Evolutionary conservation across 2,888 invertebrate species (phyloP).

Genomic region (Dysmachus trigonus): DNA sequence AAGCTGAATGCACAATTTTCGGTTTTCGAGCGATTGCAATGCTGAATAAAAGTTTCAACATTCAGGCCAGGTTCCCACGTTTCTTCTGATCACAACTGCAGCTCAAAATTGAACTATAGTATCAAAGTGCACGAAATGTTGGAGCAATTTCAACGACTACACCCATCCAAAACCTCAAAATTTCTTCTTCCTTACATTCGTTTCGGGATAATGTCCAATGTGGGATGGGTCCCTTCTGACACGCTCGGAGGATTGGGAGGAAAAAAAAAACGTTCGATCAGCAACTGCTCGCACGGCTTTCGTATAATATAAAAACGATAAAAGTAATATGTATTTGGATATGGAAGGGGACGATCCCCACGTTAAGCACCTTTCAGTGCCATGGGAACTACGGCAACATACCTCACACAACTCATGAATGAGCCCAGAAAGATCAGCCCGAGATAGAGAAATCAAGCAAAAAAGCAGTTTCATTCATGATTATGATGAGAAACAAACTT

Average conservation of each 20-base stretch:
- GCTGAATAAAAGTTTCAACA: not conserved
- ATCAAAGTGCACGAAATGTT: constrained; percentile 4
- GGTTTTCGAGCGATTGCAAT: not conserved
- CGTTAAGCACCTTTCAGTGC: not conserved
- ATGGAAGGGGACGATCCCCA: constrained; percentile 4
- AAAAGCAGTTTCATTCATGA: constrained; percentile 39
- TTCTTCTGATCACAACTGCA: not conserved
- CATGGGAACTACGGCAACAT: constrained; percentile 7
- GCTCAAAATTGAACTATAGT: not conserved
- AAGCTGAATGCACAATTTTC: not conserved
- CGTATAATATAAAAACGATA: not conserved
- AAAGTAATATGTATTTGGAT: not conserved
- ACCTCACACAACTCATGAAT: constrained; percentile 38
- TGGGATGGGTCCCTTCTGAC: not conserved
- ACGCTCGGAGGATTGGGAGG: not conserved
- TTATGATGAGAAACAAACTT: constrained; percentile 18
- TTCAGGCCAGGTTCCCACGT: not conserved
- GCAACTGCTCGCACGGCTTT: not conserved
- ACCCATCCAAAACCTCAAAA: constrained; percentile 5
- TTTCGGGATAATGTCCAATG: not conserved
- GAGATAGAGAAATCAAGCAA: constrained; percentile 28
- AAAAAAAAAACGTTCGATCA: not conserved
- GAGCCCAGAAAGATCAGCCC: not conserved
- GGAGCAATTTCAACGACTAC: not conserved
- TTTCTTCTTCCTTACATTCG: not conserved